Conservation (phyloP, 2,797 vertebrate genomes). For the Triplophysa bombifrons region DNA sequence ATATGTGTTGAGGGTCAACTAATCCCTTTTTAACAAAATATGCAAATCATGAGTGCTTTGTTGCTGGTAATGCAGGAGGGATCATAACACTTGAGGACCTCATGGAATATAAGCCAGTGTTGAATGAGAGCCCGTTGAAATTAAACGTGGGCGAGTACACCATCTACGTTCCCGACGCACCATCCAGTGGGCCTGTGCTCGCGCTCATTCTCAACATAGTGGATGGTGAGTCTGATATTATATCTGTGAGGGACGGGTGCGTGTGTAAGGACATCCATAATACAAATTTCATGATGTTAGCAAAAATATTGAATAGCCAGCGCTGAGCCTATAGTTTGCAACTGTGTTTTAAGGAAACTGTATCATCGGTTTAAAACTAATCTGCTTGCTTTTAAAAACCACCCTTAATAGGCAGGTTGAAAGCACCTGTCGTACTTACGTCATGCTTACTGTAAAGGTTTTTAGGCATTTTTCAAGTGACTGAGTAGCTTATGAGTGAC, state of each 20-base stretch:
- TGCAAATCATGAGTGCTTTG: constrained; percentile 9
- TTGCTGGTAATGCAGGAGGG: constrained; percentile 78
- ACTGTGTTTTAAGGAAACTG: not conserved
- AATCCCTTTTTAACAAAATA: not conserved
- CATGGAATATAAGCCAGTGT: constrained; percentile 78
- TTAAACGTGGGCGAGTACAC: constrained; percentile 83
- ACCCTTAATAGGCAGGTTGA: not conserved
- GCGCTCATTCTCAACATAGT: constrained; percentile 93
- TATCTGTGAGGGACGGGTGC: constrained; percentile 5
- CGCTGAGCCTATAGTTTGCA: not conserved
- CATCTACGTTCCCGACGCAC: constrained; percentile 85
- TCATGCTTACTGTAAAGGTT: not conserved
- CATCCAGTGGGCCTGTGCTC: constrained; percentile 91
- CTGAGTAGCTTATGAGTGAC: constrained; percentile 3
- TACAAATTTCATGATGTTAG: not conserved
- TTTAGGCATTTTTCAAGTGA: not conserved
- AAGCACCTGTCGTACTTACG: not conserved
- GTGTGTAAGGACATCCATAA: not conserved
- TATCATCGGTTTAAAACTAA: not conserved
- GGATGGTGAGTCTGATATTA: constrained; percentile 80
- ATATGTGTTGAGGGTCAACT: not conserved
- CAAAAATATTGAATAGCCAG: too few species aligned
- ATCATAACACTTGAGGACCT: constrained; percentile 89
- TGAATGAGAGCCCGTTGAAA: constrained; percentile 82
- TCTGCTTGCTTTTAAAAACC: not conserved